Conservation (phyloP, 2,113 vertebrate species). For the Pica pica region DNA sequence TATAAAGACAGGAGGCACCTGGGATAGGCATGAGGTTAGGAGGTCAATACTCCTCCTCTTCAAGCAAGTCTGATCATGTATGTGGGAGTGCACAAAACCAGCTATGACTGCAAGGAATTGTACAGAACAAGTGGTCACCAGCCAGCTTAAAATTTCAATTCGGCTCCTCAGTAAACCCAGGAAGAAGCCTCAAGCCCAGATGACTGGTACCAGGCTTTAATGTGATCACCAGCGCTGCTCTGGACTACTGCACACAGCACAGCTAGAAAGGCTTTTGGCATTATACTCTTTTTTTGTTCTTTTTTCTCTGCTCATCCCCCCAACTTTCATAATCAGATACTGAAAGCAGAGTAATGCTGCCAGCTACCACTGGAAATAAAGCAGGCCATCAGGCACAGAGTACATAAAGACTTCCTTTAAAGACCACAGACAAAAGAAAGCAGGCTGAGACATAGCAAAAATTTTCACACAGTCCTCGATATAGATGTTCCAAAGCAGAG, state of each 20-base stretch:
- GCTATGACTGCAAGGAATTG: not conserved
- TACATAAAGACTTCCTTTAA: not conserved
- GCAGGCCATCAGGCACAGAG: not conserved
- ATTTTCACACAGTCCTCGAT: not conserved
- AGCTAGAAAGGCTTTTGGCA: not conserved
- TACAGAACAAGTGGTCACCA: not conserved
- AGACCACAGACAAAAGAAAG: not conserved
- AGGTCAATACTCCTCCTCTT: not conserved
- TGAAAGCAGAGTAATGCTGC: not conserved
- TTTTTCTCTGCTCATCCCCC: not conserved
- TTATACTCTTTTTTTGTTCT: not conserved
- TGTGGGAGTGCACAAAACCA: not conserved
- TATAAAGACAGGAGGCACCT: not conserved
- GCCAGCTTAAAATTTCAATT: not conserved
- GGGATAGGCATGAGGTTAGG: not conserved
- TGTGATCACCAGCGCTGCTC: accelerated
- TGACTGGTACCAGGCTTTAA: not conserved
- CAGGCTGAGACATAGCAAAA: not conserved
- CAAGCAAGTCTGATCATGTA: not conserved
- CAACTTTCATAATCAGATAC: accelerated
- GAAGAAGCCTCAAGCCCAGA: not conserved
- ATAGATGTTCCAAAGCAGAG: not conserved
- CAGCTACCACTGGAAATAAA: not conserved
- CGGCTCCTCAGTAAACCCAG: not conserved
- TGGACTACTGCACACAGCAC: not conserved